phyloP scores from a whole-genome alignment of 37 sponge, comb jelly and placozoan species.

The Lycopodina hypogea region DNA sequence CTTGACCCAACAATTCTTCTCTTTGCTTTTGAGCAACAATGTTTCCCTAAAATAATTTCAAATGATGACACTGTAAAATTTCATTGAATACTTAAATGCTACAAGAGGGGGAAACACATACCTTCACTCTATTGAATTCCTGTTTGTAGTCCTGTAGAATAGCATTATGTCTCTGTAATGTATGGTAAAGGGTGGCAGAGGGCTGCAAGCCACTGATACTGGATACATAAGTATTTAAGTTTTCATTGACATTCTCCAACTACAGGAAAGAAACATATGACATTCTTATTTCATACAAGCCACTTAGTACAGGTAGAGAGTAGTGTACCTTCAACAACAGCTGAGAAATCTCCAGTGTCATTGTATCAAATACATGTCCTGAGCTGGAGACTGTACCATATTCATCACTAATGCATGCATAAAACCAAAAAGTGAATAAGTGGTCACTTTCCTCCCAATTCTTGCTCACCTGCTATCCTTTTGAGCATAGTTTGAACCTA shows the following conservation, averaged over 20 bases:
- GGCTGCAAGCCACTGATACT: conserved; percentile 38
- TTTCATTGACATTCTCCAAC: conserved; percentile 66
- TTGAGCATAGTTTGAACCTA: conserved; percentile 76
- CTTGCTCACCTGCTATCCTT: conserved; percentile 37
- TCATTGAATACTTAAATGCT: background rate
- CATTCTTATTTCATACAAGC: background rate
- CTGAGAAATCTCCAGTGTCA: conserved; percentile 85
- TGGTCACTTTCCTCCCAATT: background rate
- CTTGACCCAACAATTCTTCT: conserved; percentile 84
- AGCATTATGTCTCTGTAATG: conserved; percentile 92
- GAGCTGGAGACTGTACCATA: conserved; percentile 21
- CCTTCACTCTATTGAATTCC: conserved; percentile 92
- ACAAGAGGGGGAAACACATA: background rate
- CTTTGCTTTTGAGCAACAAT: conserved; percentile 82
- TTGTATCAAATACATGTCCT: conserved; percentile 87
- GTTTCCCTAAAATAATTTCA: conserved; percentile 55
- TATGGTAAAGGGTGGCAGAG: conserved; percentile 82
- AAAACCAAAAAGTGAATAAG: background rate
- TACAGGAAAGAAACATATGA: conserved; percentile 6
- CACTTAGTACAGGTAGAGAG: background rate
- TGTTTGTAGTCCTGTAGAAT: conserved; percentile 94
- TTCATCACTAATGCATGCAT: background rate
- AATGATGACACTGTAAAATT: background rate
- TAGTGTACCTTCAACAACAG: conserved; percentile 67
- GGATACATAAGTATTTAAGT: conserved; percentile 68